Evolutionary conservation across 2,888 invertebrate species (phyloP).

Genomic region (Sphaerophoria rueppellii): DNA sequence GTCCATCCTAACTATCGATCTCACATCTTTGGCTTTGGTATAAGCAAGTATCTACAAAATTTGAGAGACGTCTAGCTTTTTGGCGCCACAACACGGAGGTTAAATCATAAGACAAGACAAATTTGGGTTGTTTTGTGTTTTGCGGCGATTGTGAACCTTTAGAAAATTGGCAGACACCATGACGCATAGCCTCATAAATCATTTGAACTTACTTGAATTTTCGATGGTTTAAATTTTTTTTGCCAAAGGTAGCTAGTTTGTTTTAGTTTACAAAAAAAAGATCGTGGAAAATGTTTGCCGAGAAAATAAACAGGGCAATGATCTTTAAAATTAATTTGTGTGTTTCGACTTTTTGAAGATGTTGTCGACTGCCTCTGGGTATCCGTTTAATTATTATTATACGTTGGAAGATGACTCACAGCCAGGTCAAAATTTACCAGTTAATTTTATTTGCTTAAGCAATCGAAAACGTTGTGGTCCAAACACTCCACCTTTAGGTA

Average conservation of each 20-base stretch:
- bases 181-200: conserved; percentile 51
- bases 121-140: conserved; percentile 26
- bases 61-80: not conserved
- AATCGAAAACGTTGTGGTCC: not conserved
- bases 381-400: too few species aligned
- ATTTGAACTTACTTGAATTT: conserved; percentile 23
- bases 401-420: not conserved
- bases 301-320: conserved; percentile 20
- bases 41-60: not conserved
- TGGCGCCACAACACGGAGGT: conserved; percentile 44
- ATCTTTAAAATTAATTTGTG: conserved; percentile 13
- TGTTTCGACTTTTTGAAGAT: not conserved
- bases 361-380: not conserved
- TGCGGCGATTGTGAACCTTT: conserved; percentile 48
- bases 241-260: conserved; percentile 29
- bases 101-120: not conserved
- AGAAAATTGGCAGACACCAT: conserved; percentile 19
- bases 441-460: not conserved
- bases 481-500: not conserved
- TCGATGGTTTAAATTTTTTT: conserved; percentile 14
- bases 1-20: conserved; percentile 38
- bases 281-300: conserved; percentile 7
- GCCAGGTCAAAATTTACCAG: not conserved
- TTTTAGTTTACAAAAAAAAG: conserved; percentile 16
- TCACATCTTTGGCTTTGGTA: conserved; percentile 4